Percentiles rank a stretch among this genome's conserved stretches.
Evolutionary conservation across 2,888 invertebrate species (phyloP).

Genomic region (Danaus chrysippus): DNA sequence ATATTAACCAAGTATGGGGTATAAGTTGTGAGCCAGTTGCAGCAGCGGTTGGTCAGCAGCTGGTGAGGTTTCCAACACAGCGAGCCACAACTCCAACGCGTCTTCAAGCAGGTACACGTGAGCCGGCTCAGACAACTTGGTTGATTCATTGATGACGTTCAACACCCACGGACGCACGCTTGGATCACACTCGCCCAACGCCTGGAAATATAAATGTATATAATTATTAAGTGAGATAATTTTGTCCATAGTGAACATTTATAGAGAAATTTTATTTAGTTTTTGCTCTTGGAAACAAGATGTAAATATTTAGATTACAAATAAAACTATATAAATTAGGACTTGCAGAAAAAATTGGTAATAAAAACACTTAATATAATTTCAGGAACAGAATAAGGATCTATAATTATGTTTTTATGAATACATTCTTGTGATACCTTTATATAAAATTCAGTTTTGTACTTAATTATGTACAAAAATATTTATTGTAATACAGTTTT

Average conservation of each 20-base stretch:
- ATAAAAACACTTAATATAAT: too few relatives aligned
- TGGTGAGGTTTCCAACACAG: constrained; percentile 85
- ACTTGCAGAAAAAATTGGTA: too few relatives aligned
- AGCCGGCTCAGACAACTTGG: constrained; percentile 86
- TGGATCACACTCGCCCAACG: constrained; percentile 79
- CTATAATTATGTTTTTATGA: too few relatives aligned
- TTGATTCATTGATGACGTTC: constrained; percentile 74
- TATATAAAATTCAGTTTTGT: too few relatives aligned
- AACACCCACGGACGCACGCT: constrained; percentile 82
- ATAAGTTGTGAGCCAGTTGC: constrained; percentile 86
- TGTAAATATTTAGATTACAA: too few relatives aligned
- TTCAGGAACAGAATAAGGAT: too few relatives aligned
- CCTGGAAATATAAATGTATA: constrained; percentile 45
- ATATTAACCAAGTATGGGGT: constrained; percentile 83
- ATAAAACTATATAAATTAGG: too few relatives aligned
- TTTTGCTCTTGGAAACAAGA: too few relatives aligned
- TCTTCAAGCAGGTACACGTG: constrained; percentile 96
- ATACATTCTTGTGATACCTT: too few relatives aligned
- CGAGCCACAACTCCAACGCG: constrained; percentile 93
- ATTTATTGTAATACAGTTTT: too few relatives aligned
- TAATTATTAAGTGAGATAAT: background rate
- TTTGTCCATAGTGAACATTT: constrained; percentile 16
- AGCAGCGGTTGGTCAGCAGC: constrained; percentile 81
- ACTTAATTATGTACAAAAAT: too few relatives aligned
- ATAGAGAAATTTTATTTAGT: too few relatives aligned